Evolutionary conservation across 2,113 vertebrate genomes (phyloP).

Genomic region (Solea senegalensis): DNA sequence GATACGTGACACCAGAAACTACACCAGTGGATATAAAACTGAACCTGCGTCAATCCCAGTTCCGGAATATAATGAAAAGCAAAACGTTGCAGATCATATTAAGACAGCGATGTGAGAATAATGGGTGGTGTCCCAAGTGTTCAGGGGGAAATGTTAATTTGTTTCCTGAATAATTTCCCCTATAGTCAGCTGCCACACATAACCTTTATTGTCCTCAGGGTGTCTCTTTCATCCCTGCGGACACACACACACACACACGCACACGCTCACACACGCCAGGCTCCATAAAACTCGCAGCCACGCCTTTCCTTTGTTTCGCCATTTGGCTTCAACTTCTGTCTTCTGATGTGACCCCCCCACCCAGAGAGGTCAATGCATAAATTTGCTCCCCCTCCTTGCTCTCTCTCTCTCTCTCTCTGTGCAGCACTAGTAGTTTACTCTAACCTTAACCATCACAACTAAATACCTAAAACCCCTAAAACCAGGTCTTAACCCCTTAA

Average conservation of each 20-base stretch:
- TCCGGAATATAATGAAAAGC: background rate
- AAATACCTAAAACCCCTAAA: no score
- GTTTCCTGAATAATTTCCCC: constrained; percentile 67
- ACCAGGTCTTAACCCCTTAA: no score
- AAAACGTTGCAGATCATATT: constrained; percentile 7
- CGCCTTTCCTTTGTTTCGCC: constrained; percentile 76
- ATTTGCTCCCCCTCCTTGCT: constrained; percentile 32
- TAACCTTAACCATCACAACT: no score
- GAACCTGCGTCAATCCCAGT: background rate
- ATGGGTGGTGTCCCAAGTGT: constrained; percentile 59
- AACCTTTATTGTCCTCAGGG: constrained; percentile 69
- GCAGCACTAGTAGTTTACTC: no score
- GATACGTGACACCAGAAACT: no score
- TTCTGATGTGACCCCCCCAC: constrained; percentile 56
- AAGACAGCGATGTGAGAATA: constrained; percentile 16
- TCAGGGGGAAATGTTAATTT: constrained; percentile 75
- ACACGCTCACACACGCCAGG: constrained; percentile 57
- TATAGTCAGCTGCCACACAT: constrained; percentile 71
- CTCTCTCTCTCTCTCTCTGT: no score
- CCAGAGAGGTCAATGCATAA: constrained; percentile 58
- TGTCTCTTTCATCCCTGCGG: constrained; percentile 56
- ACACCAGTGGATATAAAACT: background rate
- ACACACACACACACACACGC: constrained; percentile 43
- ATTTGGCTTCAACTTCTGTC: constrained; percentile 73
- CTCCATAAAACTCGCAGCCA: constrained; percentile 69